Evolutionary conservation across 2,888 invertebrate species (phyloP), one percentile per base, ranked within the genome.

Genomic region (Ophioninae sp.): DNA sequence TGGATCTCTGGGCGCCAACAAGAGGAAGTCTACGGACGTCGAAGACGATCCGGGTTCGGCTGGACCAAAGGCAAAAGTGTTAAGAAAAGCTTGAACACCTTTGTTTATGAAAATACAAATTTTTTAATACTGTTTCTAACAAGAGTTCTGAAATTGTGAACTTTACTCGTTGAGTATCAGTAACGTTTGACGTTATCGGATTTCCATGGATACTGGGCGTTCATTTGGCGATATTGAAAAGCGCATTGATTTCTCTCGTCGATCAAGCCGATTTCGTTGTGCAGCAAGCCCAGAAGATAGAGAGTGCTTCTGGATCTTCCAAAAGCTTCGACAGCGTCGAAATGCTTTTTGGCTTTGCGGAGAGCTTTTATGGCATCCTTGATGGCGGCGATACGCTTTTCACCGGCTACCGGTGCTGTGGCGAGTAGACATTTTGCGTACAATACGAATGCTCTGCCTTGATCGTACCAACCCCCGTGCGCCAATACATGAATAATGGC

Each of bases 381-480:
- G 64, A 96, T 92, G 10, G 95, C 93, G 82, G 93, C 92, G 13
- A 91, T 90, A 65, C 95, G 94, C 84, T 94, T 93, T 84, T 94
- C 94, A 7, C 93, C 93, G 0, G 90, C 89, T 61, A 88, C 87
- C 6, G 94, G 93, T 1, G 95, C 95, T 51, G 95, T 95, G 0
- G 97, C 96, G 63, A 97, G 94, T 39, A 96, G 93, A 91, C 97
- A 97, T 90, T 97, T 97, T 0, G 96, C 96, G 89, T 97, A 96
- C 17, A 97, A 93, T 81, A 97, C 94, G 89, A 96, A 93, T 0
- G 95, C 96, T 93, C 97, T 95, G 0, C 96, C 97, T 89, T 96
- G 95, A 91, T 98, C 98, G 88, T 96, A 97, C 30, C 95, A 94
- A 20, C 96, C 96, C 0, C 98, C 98, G 90, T 98, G 97, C 0